A percentile compares a stretch with the other conserved stretches of the same genome.
Evolutionary conservation across 2,888 invertebrate genomes (phyloP).

Genomic region (Listrodromus nycthemerus): DNA sequence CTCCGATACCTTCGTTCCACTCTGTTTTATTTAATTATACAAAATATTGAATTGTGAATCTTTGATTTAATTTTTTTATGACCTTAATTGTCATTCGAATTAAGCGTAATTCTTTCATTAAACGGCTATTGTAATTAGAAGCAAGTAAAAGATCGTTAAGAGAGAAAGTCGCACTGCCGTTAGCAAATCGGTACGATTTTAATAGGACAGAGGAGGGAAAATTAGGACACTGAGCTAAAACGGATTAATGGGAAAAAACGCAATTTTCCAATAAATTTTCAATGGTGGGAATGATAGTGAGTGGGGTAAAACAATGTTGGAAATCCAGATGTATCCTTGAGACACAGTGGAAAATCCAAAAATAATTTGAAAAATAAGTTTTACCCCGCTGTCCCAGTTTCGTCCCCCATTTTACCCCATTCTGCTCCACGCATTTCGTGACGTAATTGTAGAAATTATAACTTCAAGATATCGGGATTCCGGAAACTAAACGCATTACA

Average conservation of each 20-base stretch:
- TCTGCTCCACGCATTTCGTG: not conserved
- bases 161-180: not conserved
- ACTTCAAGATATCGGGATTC: not conserved
- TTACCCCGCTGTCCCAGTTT: too few species aligned
- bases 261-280: too few species aligned
- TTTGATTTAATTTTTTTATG: too few species aligned
- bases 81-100: not conserved
- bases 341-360: too few species aligned
- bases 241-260: too few species aligned
- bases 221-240: too few species aligned
- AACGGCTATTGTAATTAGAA: not conserved
- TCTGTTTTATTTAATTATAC: not conserved
- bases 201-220: not conserved
- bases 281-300: too few species aligned
- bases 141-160: not conserved
- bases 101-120: not conserved
- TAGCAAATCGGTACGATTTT: not conserved
- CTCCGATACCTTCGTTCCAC: not conserved
- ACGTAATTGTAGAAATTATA: not conserved
- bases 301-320: too few species aligned
- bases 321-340: too few species aligned
- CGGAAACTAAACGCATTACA: not conserved
- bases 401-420: too few species aligned
- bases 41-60: not conserved
- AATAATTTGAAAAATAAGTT: too few species aligned